Base-by-base conservation (phyloP, 2,888 invertebrate species). In the Drosophila picticornis region DNA sequence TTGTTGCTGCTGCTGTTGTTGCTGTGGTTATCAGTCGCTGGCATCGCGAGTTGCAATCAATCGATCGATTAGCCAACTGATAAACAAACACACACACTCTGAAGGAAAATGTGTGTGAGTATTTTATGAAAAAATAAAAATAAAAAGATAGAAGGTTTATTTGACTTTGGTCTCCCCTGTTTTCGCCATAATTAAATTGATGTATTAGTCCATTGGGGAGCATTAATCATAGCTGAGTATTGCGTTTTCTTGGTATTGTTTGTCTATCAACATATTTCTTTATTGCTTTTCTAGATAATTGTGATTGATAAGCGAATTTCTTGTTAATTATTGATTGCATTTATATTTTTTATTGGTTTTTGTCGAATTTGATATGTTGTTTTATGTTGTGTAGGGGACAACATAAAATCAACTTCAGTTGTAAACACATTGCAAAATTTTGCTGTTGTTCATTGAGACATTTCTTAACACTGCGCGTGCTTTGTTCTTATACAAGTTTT, bases 61-160 rank as follows among this genome's bases (percentile, higher is more conserved):
- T 87, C 85, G 88, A 88, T 88, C 86, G 86, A 88, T 87, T 87
- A 82, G 79, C 72, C 71, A 76, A 73, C 77, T 73, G 83, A 83
- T 85, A 70, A 65, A 77, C 66, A 77, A 60, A 52, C 62, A 60
- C 29, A 78, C n/a, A 46, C 38, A 50, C 22, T 50, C n/a, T 40
- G 48, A 51, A 29, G 31, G 31, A 50, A 31, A 51, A 27, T 69
- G 36, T 63, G 48, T 72, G 57, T 79, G 51, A 72, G 72, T 64
- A 48, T 43, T 61, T 65, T 32, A 38, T 38, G 34, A 9, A 16
- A 22, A 40, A 40, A 22, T 22, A 13, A 43, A n/a, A 5, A n/a
- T 11, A 40, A 40, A 19, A 43, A 11, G 2, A 22, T 6, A 11
- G 0, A 22, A 22, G 51, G 59, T 76, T 77, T 72, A 65, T 62